Evolutionary conservation across 2,797 vertebrate species (phyloP).

Genomic region (Phaenicophaeus curvirostris): DNA sequence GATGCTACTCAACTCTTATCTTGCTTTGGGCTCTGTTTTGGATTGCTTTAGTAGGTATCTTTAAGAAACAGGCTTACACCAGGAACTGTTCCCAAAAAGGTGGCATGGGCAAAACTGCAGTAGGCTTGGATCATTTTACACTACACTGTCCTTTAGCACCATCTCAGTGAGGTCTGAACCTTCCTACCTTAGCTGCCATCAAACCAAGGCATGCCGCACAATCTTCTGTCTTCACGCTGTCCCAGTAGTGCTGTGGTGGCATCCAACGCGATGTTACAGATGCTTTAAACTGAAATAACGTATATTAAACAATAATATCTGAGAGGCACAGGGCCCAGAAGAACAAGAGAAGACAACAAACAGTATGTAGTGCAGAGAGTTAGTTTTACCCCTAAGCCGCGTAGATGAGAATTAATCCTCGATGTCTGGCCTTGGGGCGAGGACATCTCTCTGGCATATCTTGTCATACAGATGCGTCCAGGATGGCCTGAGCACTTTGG

Average conservation of each 20-base stretch:
- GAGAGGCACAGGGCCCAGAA: neutral
- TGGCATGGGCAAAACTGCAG: too few relatives aligned
- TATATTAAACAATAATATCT: neutral
- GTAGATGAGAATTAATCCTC: neutral
- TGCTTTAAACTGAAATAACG: neutral
- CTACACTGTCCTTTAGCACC: neutral
- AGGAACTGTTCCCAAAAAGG: neutral
- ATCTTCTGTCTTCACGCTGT: neutral
- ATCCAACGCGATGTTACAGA: neutral
- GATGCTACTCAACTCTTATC: neutral
- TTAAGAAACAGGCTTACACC: neutral
- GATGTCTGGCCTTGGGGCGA: neutral
- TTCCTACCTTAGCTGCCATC: neutral
- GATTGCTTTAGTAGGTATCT: neutral
- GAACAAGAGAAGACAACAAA: neutral
- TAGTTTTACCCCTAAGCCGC: neutral
- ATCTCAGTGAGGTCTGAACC: neutral
- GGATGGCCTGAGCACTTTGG: neutral
- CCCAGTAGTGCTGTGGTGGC: neutral
- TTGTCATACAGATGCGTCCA: neutral
- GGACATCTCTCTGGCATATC: neutral
- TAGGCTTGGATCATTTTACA: neutral
- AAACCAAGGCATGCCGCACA: neutral
- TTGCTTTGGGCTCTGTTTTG: neutral
- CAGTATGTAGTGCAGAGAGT: rapidly evolving